Evolutionary conservation across 2,113 vertebrate species (phyloP), one percentile per base, ranked within the genome.

Genomic region (Oryctolagus cuniculus): DNA sequence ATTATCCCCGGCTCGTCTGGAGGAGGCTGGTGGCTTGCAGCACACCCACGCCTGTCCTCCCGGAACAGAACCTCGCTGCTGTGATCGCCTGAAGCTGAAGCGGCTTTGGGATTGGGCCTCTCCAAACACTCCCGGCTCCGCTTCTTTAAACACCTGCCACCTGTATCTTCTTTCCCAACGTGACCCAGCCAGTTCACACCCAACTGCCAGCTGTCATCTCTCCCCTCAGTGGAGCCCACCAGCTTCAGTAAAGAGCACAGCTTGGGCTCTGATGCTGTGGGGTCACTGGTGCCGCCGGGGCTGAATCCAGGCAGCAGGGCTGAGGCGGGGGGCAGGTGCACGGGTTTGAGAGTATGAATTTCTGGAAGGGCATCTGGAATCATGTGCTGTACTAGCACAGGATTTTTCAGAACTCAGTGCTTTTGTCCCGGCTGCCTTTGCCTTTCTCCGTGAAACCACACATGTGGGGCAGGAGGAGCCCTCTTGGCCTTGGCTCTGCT

Each of bases 91-190:
- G 74, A 61, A 90, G 91, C 64, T 51, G 69, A 85, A 90, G 82
- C n/a, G 66, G 44, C 12, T 63, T 85, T 2, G 11, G 74, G 82
- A 80, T 24, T 31, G 29, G 58, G 88, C 27, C 55, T 85, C 92
- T 95, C 85, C 27, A 29, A 88, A 55, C 4, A 4, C 66, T 58
- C 73, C 90, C 81, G 31, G 74, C 63, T 79, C 69, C 81, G 87
- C 67, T 78, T 80, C 78, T 34, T 78, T 38, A 92, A 91, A 93
- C 69, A 88, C 72, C 90, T 81, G 69, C 95, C 87, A 93, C 96
- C 97, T 97, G 97, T 93, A 85, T 78, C 89, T 80, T 75, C 92
- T 77, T 75, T 91, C 91, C 78, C 51, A 78, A 84, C 75, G 63
- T 44, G 49, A 78, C 77, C 73, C 73, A 70, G 51, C 53, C 38